A percentile compares a stretch with the other conserved stretches of the same genome.
Conservation (phyloP, 2,113 vertebrate species). For the Myotis brandtii region DNA sequence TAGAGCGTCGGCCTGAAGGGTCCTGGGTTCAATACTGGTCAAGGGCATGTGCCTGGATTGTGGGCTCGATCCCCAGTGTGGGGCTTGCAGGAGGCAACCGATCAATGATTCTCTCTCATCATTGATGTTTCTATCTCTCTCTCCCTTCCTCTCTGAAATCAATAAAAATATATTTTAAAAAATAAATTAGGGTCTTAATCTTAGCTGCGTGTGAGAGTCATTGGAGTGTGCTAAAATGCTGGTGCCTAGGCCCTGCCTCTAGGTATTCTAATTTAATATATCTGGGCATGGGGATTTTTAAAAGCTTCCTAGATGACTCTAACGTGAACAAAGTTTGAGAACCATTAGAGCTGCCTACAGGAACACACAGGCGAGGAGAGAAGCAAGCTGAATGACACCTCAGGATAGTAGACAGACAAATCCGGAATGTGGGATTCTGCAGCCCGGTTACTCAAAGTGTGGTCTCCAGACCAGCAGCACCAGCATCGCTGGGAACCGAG, state of each 20-base stretch:
- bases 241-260: neutral
- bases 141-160: too few species aligned
- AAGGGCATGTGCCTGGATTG: too few species aligned
- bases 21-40: too few species aligned
- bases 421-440: neutral
- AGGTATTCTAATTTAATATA: neutral
- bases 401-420: neutral
- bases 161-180: too few species aligned
- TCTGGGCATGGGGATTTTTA: neutral
- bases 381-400: neutral
- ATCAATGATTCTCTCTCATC: too few species aligned
- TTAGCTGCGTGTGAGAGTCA: neutral
- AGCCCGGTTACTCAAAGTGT: neutral
- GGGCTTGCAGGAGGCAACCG: too few species aligned
- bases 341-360: neutral
- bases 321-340: neutral
- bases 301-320: neutral
- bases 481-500: neutral
- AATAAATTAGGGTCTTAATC: neutral
- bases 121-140: too few species aligned
- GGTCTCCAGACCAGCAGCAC: neutral
- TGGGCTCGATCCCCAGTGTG: too few species aligned
- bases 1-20: too few species aligned
- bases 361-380: neutral
- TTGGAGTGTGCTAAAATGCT: constrained; percentile 24